A percentile compares a stretch with the other conserved stretches of the same genome.
Conservation (phyloP, 1,140 invertebrate species). For the Drosophila bocqueti region DNA sequence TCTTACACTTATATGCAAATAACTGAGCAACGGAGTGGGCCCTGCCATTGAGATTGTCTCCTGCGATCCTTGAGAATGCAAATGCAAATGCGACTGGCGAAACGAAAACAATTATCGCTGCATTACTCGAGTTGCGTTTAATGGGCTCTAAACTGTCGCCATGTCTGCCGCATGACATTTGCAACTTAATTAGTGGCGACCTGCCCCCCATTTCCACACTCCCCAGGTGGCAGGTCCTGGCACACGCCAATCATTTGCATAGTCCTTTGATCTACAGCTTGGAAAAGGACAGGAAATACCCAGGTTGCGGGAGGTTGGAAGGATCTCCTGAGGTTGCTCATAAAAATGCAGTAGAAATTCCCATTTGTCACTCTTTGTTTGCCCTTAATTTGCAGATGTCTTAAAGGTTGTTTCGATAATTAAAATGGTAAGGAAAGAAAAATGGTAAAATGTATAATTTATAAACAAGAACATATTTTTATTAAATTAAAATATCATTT, state of each 20-base stretch:
- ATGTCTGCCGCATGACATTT: constrained; percentile 57
- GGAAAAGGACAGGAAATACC: constrained; percentile 19
- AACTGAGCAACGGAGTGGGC: constrained; percentile 41
- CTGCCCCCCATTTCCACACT: constrained; percentile 21
- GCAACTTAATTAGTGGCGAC: constrained; percentile 77
- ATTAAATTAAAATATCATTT: background rate
- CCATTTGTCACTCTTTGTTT: background rate
- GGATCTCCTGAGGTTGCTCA: constrained; percentile 36
- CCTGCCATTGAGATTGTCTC: constrained; percentile 36
- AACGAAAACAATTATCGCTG: constrained; percentile 79
- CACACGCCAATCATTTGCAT: constrained; percentile 66
- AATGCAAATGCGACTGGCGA: constrained; percentile 66
- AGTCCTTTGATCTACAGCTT: constrained; percentile 65
- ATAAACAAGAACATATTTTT: too few relatives aligned
- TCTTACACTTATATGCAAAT: constrained; percentile 54
- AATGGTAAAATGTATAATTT: background rate
- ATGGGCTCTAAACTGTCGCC: constrained; percentile 72
- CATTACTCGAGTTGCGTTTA: constrained; percentile 74
- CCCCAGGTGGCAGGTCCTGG: constrained; percentile 42
- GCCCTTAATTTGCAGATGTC: constrained; percentile 12
- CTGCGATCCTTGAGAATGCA: constrained; percentile 54
- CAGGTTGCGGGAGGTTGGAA: background rate
- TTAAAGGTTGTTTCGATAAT: background rate
- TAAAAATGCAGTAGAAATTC: constrained; percentile 55
- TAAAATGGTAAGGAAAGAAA: background rate